phyloP scores from a whole-genome alignment of 2,888 invertebrate genomes.

The Hypselothyrea guttata region DNA sequence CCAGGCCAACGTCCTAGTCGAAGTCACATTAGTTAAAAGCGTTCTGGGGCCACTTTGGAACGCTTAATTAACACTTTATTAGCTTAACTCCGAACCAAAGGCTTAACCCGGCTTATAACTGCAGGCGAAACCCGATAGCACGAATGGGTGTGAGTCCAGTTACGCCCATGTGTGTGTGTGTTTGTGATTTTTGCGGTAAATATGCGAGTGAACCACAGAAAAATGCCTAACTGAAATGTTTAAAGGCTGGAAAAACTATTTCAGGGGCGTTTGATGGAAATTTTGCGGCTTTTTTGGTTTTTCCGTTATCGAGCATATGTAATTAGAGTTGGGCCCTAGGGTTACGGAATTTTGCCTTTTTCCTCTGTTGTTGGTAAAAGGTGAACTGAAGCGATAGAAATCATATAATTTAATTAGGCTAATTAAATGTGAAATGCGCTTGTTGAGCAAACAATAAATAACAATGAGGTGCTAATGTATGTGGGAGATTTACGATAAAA shows the following conservation, averaged over 20 bases:
- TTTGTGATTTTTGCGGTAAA: constrained; percentile 58
- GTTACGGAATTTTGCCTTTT: constrained; percentile 21
- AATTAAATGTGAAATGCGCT: constrained; percentile 42
- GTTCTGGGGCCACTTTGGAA: constrained; percentile 58
- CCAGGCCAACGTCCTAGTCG: constrained; percentile 6
- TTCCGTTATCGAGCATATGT: constrained; percentile 31
- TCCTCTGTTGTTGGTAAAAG: constrained; percentile 7
- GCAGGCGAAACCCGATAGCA: constrained; percentile 35
- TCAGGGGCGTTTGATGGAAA: constrained; percentile 4
- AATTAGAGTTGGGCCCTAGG: constrained; percentile 30
- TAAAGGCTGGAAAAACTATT: constrained; percentile 72
- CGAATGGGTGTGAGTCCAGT: background rate
- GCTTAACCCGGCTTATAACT: constrained; percentile 54
- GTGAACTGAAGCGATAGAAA: constrained; percentile 51
- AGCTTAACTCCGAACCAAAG: constrained; percentile 55
- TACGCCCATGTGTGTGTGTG: constrained; percentile 10
- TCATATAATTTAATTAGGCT: constrained; percentile 63
- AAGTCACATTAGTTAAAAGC: constrained; percentile 55
- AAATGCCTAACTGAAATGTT: constrained; percentile 65
- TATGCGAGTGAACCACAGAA: constrained; percentile 56
- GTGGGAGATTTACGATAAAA: too few species aligned
- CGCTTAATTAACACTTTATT: constrained; percentile 74
- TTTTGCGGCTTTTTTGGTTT: constrained; percentile 26
- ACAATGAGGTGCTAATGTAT: too few species aligned
- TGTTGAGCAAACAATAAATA: constrained; percentile 20